These are phyloP conservation scores for Noctua pronuba DNA, from an alignment of 2,888 invertebrate species.

Conservation along the genomic window DNA sequence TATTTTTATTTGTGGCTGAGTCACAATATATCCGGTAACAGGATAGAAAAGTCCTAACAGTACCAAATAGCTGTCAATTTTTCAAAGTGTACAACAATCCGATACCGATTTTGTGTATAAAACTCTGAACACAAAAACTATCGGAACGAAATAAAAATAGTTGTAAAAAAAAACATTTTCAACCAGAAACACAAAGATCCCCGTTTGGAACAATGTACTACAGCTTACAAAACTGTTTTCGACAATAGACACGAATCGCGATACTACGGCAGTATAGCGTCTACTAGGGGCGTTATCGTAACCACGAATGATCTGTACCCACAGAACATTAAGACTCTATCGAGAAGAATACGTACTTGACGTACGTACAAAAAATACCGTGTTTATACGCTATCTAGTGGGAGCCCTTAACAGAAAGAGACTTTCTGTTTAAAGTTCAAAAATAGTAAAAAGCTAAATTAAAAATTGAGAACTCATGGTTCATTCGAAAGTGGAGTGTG, in stretches of 20 bases:
- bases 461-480: too few relatives aligned
- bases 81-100: background rate
- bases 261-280: background rate
- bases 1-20: background rate
- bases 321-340: too few relatives aligned
- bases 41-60: background rate
- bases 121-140: background rate
- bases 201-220: conserved; percentile 2
- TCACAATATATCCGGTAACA: background rate
- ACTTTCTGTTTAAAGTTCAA: too few relatives aligned
- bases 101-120: background rate
- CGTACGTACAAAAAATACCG: too few relatives aligned
- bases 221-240: conserved; percentile 4
- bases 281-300: background rate
- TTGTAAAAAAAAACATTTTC: background rate
- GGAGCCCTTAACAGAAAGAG: too few relatives aligned
- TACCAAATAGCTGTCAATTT: background rate
- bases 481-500: too few relatives aligned
- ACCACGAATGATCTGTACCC: background rate
- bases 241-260: conserved; percentile 8
- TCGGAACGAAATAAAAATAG: background rate
- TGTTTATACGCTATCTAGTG: too few relatives aligned
- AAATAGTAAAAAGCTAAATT: too few relatives aligned
- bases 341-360: too few relatives aligned
- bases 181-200: background rate